A percentile compares a stretch with the other conserved stretches of the same genome.
These are phyloP conservation scores for Oceanodroma tethys DNA, from an alignment of 2,113 vertebrate genomes.

Conservation along the genomic window DNA sequence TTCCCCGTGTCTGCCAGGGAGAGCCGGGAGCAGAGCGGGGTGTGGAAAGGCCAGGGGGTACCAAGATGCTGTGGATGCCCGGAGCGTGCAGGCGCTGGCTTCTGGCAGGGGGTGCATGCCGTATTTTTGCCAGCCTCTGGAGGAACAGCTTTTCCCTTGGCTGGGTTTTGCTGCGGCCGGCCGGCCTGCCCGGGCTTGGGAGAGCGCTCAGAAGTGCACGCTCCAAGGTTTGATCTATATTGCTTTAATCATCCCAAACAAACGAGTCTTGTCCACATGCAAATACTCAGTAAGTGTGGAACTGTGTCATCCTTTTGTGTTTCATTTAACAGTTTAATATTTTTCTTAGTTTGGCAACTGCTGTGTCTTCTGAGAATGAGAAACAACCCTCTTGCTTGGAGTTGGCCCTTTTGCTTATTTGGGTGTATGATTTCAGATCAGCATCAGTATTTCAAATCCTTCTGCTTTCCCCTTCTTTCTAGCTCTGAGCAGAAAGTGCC, in stretches of 20 bases:
- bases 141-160: neutral
- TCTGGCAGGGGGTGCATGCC: neutral
- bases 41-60: neutral
- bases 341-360: neutral
- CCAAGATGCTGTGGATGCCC: neutral
- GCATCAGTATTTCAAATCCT: neutral
- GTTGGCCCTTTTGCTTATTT: neutral
- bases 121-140: neutral
- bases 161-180: neutral
- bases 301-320: neutral
- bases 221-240: neutral
- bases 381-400: neutral
- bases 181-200: neutral
- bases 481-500: neutral
- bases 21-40: neutral
- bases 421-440: neutral
- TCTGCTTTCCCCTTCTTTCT: neutral
- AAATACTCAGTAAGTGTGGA: neutral
- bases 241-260: slow-evolving; percentile 9
- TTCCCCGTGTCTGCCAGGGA: fast-evolving
- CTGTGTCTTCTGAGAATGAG: neutral
- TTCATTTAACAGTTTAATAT: neutral
- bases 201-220: neutral
- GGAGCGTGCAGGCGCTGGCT: neutral
- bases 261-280: neutral